Evolutionary conservation across 2,797 vertebrate genomes (phyloP).

Genomic region (Rhadinocentrus ornatus): DNA sequence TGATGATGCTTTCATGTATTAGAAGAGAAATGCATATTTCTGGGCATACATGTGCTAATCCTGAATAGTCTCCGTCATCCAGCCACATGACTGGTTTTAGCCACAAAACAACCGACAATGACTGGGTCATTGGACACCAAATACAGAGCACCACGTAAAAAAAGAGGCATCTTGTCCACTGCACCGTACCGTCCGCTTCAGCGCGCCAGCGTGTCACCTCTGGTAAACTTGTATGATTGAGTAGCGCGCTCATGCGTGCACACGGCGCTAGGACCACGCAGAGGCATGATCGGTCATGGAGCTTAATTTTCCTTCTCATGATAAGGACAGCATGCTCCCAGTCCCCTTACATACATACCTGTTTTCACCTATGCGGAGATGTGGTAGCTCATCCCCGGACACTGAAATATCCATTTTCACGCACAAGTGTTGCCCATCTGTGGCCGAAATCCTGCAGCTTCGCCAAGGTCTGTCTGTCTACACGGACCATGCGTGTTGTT

Average conservation of each 20-base stretch:
- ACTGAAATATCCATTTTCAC: constrained; percentile 24
- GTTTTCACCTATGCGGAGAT: constrained; percentile 6
- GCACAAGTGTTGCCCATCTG: constrained; percentile 9
- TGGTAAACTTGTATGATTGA: constrained; percentile 71
- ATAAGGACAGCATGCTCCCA: neutral
- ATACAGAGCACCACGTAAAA: neutral
- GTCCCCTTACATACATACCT: constrained; percentile 42
- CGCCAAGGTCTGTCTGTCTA: constrained; percentile 48
- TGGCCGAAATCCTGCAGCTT: constrained; percentile 18
- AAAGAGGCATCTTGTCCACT: neutral
- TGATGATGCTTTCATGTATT: constrained; percentile 1
- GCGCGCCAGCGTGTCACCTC: constrained; percentile 56
- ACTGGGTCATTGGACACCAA: constrained; percentile 1
- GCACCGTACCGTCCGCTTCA: constrained; percentile 8
- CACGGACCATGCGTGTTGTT: constrained; percentile 75
- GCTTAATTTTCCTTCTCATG: constrained; percentile 26
- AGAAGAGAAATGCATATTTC: neutral
- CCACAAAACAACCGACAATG: constrained; percentile 18
- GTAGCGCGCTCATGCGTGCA: constrained; percentile 37
- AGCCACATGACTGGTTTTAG: constrained; percentile 7
- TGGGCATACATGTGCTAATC: constrained; percentile 36
- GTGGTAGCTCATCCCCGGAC: constrained; percentile 6
- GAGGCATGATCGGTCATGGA: constrained; percentile 38
- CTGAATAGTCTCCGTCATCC: constrained; percentile 19
- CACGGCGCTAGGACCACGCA: constrained; percentile 68